Percentiles rank a stretch among this genome's conserved stretches.
These are phyloP conservation scores for Cheilosia urbana DNA, from an alignment of 2,888 invertebrate species.

Conservation along the genomic window DNA sequence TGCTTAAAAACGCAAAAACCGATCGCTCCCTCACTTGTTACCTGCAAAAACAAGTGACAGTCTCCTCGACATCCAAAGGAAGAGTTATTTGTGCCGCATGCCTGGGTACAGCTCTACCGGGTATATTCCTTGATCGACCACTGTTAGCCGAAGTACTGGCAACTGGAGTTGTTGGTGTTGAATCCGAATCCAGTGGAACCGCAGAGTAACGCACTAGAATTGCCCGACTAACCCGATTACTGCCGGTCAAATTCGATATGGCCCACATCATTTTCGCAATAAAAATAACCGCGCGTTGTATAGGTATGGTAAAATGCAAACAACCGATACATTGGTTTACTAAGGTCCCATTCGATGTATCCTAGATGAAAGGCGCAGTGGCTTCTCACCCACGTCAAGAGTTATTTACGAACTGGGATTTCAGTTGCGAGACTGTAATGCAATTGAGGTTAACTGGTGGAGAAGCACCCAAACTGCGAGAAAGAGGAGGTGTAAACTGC, in stretches of 20 bases:
- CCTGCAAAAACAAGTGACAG: constrained; percentile 93
- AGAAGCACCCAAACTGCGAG: constrained; percentile 34
- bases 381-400: constrained; percentile 56
- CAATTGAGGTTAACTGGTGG: constrained; percentile 48
- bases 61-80: constrained; percentile 88
- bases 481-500: constrained; percentile 17
- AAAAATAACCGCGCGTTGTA: constrained; percentile 1
- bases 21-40: constrained; percentile 81
- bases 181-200: constrained; percentile 80
- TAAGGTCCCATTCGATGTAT: neutral
- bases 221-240: constrained; percentile 83
- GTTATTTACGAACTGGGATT: constrained; percentile 44
- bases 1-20: neutral
- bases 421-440: constrained; percentile 39
- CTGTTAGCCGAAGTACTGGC: constrained; percentile 67
- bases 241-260: constrained; percentile 83
- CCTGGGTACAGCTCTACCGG: constrained; percentile 79
- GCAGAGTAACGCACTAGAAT: constrained; percentile 83
- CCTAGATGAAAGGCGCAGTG: constrained; percentile 16
- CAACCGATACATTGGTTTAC: neutral
- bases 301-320: neutral
- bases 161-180: constrained; percentile 79
- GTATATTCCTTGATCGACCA: constrained; percentile 78
- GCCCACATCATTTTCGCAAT: constrained; percentile 82
- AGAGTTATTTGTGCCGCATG: constrained; percentile 83